These are phyloP conservation scores for Hanleya hanleyi DNA, from an alignment of 2,888 invertebrate species.

Conservation along the genomic window DNA sequence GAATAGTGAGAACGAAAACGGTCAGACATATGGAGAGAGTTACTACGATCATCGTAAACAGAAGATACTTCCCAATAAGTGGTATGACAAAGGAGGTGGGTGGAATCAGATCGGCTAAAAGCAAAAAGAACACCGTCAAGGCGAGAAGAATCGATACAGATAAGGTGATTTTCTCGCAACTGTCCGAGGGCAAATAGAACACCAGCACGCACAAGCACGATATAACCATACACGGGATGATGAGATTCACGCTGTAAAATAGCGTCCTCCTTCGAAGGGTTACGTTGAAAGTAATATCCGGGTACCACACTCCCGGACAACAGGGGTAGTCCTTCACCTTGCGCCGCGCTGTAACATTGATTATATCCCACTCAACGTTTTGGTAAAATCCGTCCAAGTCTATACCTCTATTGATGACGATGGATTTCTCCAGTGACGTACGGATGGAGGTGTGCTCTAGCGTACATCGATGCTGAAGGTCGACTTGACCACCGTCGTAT, in stretches of 20 bases:
- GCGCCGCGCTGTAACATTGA: slow-evolving; percentile 78
- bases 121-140: slow-evolving; percentile 98
- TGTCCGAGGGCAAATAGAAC: slow-evolving; percentile 97
- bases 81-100: slow-evolving; percentile 98
- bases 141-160: slow-evolving; percentile 98
- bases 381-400: slow-evolving; percentile 72
- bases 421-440: slow-evolving; percentile 21
- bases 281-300: slow-evolving; percentile 74
- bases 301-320: slow-evolving; percentile 71
- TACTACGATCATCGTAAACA: slow-evolving; percentile 99
- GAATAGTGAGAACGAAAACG: slow-evolving; percentile 96
- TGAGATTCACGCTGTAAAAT: slow-evolving; percentile 97
- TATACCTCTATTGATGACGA: slow-evolving; percentile 63
- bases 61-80: slow-evolving; percentile 91
- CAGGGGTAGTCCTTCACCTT: slow-evolving; percentile 76
- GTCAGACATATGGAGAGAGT: slow-evolving; percentile 97
- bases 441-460: slow-evolving; percentile 17
- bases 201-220: slow-evolving; percentile 96
- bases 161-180: slow-evolving; percentile 97
- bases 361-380: slow-evolving; percentile 73
- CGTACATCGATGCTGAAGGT: slow-evolving; percentile 53
- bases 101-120: slow-evolving; percentile 98
- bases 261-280: slow-evolving; percentile 78
- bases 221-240: slow-evolving; percentile 97
- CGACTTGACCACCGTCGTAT: slow-evolving; percentile 71